Evolutionary conservation across 2,113 vertebrate genomes (phyloP).

Genomic region (Chascanopsetta lugubris): DNA sequence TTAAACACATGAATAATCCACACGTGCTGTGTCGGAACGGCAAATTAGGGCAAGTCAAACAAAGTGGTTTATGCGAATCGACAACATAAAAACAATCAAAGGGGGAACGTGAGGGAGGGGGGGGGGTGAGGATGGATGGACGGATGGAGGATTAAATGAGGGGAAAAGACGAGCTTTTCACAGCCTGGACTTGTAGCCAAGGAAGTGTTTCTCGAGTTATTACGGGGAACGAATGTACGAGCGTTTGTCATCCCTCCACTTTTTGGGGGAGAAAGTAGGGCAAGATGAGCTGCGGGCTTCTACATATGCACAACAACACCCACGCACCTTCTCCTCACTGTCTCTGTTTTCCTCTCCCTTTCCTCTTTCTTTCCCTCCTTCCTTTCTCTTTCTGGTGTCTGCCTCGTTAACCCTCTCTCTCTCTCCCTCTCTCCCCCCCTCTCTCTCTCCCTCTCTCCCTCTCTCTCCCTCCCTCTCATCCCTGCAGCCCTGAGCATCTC

Average conservation of each 20-base stretch:
- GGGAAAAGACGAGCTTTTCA: slow-evolving; percentile 2
- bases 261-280: slow-evolving; percentile 72
- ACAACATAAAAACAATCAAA: slow-evolving; percentile 46
- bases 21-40: slow-evolving; percentile 16
- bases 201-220: slow-evolving; percentile 35
- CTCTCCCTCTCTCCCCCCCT: slow-evolving; percentile 23
- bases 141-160: neutral
- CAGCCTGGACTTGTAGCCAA: slow-evolving; percentile 32
- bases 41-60: slow-evolving; percentile 52
- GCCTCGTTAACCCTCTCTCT: slow-evolving; percentile 30
- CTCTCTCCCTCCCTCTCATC: slow-evolving; percentile 46
- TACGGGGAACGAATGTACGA: slow-evolving; percentile 41
- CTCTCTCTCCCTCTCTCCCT: slow-evolving; percentile 32
- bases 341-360: slow-evolving; percentile 11
- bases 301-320: slow-evolving; percentile 69
- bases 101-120: neutral
- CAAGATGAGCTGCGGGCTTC: slow-evolving; percentile 79
- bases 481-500: slow-evolving; percentile 44
- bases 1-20: slow-evolving; percentile 62
- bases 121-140: slow-evolving; percentile 6
- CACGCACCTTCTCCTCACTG: slow-evolving; percentile 50
- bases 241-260: slow-evolving; percentile 39
- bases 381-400: slow-evolving; percentile 21
- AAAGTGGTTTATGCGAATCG: slow-evolving; percentile 40
- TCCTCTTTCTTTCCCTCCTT: slow-evolving; percentile 32